These are phyloP conservation scores for Magallana nippona DNA, from an alignment of 2,888 invertebrate species.

Conservation along the genomic window DNA sequence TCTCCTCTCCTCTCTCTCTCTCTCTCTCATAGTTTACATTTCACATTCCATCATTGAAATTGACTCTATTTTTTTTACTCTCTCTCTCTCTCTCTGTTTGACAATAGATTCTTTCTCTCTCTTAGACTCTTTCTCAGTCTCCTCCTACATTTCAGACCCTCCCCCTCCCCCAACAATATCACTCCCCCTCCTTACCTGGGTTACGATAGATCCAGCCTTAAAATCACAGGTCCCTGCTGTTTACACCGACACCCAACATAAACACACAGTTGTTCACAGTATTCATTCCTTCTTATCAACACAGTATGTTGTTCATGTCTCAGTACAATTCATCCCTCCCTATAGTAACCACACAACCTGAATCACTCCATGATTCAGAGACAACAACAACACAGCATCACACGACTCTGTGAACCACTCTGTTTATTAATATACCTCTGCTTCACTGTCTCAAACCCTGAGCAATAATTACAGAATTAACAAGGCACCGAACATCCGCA, in stretches of 20 bases:
- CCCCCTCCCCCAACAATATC: too few species aligned
- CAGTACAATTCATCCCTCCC: not conserved
- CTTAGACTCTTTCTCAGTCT: too few species aligned
- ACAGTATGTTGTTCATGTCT: not conserved
- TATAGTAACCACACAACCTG: not conserved
- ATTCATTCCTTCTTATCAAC: too few species aligned
- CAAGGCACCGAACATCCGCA: not conserved
- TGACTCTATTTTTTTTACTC: too few species aligned
- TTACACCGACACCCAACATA: too few species aligned
- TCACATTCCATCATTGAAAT: too few species aligned
- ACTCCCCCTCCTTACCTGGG: not conserved
- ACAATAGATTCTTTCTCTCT: too few species aligned
- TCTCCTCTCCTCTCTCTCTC: too few species aligned
- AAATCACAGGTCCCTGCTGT: not conserved
- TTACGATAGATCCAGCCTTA: not conserved
- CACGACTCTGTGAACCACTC: too few species aligned
- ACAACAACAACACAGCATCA: not conserved
- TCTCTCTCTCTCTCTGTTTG: conserved; percentile 19
- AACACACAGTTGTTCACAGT: too few species aligned
- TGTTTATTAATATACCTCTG: not conserved
- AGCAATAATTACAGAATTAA: not conserved
- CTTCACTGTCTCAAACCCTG: not conserved
- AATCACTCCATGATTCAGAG: not conserved
- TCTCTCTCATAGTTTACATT: too few species aligned
- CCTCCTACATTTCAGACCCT: too few species aligned